Conservation (phyloP, 2,113 vertebrate species). For the Callocephalon fimbriatum region DNA sequence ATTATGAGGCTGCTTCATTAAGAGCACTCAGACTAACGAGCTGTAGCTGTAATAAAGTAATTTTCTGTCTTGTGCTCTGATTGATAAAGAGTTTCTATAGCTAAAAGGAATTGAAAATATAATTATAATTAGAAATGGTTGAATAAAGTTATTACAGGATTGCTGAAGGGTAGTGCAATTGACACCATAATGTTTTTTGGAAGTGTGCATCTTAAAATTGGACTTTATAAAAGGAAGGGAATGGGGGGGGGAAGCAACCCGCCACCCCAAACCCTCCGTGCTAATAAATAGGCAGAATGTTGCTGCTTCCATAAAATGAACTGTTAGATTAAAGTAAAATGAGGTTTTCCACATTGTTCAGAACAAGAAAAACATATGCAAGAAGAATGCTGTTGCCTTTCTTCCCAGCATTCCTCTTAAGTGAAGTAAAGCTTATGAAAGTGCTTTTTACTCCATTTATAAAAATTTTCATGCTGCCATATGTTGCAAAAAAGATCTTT, state of each 20-base stretch:
- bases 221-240: constrained; percentile 73
- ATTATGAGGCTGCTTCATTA: constrained; percentile 99
- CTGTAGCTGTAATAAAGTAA: constrained; percentile 99
- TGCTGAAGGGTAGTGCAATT: constrained; percentile 90
- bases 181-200: constrained; percentile 86
- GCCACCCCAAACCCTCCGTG: constrained; percentile 65
- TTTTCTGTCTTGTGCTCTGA: constrained; percentile 95
- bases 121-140: constrained; percentile 95
- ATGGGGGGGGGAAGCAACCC: background rate
- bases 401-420: constrained; percentile 78
- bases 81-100: constrained; percentile 97
- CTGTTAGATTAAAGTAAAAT: constrained; percentile 81
- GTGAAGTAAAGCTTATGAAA: constrained; percentile 82
- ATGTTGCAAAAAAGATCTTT: constrained; percentile 80
- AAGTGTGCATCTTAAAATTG: constrained; percentile 84
- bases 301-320: constrained; percentile 80
- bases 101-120: constrained; percentile 93
- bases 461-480: constrained; percentile 78
- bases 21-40: constrained; percentile 99
- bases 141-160: constrained; percentile 93
- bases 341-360: constrained; percentile 81
- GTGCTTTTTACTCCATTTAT: constrained; percentile 83
- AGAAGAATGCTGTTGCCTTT: constrained; percentile 73
- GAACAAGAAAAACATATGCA: constrained; percentile 80
- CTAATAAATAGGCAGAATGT: constrained; percentile 82